Conservation (phyloP, 2,888 invertebrate genomes). For the Pomacea canaliculata region DNA sequence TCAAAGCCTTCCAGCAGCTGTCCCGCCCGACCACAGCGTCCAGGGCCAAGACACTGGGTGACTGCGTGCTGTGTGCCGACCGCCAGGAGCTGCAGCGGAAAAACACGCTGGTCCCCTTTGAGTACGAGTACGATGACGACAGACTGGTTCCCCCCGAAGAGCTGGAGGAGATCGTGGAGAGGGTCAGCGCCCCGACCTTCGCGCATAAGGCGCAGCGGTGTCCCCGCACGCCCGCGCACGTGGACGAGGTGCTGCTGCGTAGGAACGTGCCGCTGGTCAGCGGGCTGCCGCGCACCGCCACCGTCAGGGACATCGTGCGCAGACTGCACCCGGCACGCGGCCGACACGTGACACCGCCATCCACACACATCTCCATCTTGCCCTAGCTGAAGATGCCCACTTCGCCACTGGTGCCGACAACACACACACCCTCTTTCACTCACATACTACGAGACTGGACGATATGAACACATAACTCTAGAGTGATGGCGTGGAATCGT, state of each 20-base stretch:
- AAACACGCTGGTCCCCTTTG: slow-evolving; percentile 30
- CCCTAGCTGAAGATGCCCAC: no score
- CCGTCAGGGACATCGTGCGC: slow-evolving; percentile 31
- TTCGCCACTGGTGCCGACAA: no score
- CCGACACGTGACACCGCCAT: neutral
- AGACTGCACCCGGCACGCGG: slow-evolving; percentile 21
- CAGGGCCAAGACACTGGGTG: slow-evolving; percentile 26
- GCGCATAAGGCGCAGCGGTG: slow-evolving; percentile 24
- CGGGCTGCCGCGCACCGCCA: slow-evolving; percentile 29
- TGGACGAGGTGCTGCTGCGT: slow-evolving; percentile 17
- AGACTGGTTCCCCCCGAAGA: slow-evolving; percentile 22
- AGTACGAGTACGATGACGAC: slow-evolving; percentile 31
- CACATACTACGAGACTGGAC: no score
- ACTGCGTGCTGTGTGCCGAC: slow-evolving; percentile 27
- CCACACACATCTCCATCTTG: neutral
- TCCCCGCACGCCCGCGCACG: slow-evolving; percentile 6
- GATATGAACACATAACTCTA: no score
- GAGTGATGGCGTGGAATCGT: no score
- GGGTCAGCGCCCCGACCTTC: slow-evolving; percentile 30
- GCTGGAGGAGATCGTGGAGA: slow-evolving; percentile 25
- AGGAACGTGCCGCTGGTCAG: slow-evolving; percentile 30
- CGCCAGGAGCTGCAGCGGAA: slow-evolving; percentile 30
- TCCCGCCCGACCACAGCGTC: slow-evolving; percentile 36
- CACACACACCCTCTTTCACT: no score
- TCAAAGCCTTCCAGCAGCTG: slow-evolving; percentile 32